Evolutionary conservation across 1,140 invertebrate genomes (phyloP).

Genomic region (Bombus sibiricus): DNA sequence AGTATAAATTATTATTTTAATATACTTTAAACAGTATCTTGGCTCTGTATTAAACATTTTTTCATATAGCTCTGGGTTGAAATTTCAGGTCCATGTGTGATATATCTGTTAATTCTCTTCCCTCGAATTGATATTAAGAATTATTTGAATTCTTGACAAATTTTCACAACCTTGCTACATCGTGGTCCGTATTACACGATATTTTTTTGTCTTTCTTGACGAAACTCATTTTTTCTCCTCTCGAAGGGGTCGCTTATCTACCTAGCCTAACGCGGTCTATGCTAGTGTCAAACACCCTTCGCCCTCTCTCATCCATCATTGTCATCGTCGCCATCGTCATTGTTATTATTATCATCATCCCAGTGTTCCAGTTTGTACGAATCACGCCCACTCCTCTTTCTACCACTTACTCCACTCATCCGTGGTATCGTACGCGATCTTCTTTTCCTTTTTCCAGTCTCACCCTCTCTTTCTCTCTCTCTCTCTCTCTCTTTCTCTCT

Average conservation of each 20-base stretch:
- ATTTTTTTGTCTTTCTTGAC: slow-evolving; percentile 15
- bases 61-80: background rate
- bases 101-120: background rate
- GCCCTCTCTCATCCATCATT: slow-evolving; percentile 54
- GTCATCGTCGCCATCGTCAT: slow-evolving; percentile 59
- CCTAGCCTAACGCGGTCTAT: slow-evolving; percentile 72
- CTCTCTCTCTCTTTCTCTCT: background rate
- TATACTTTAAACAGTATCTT: background rate
- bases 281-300: slow-evolving; percentile 68
- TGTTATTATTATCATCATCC: slow-evolving; percentile 62
- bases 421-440: background rate
- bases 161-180: background rate
- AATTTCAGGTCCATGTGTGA: background rate
- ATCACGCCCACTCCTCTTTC: slow-evolving; percentile 47
- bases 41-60: background rate
- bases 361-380: slow-evolving; percentile 39
- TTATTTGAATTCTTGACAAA: background rate
- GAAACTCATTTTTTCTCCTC: slow-evolving; percentile 5
- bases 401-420: slow-evolving; percentile 4
- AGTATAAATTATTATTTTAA: background rate
- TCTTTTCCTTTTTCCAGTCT: slow-evolving; percentile 2
- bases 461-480: background rate
- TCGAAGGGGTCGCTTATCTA: slow-evolving; percentile 72
- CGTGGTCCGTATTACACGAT: background rate
- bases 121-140: background rate